Evolutionary conservation across 2,113 vertebrate species (phyloP).

Genomic region (Suncus etruscus): DNA sequence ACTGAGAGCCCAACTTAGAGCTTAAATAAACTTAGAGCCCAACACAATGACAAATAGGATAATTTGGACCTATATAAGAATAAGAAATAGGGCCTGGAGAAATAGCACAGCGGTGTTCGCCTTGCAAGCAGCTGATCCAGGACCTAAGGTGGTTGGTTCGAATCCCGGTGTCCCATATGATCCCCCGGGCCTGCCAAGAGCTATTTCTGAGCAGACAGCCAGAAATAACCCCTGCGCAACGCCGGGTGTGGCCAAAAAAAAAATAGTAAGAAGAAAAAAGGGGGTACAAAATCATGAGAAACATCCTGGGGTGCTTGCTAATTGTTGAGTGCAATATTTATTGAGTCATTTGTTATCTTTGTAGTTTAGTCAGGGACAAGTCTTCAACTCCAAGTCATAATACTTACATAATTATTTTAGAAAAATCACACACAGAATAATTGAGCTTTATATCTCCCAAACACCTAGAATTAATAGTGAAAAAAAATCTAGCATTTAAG

Average conservation of each 20-base stretch:
- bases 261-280: background rate
- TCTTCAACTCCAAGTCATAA: constrained; percentile 8
- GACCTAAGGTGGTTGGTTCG: too few species aligned
- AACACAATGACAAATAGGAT: background rate
- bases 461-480: background rate
- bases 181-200: too few species aligned
- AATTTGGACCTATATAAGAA: background rate
- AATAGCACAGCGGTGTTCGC: too few species aligned
- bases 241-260: too few species aligned
- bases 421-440: background rate
- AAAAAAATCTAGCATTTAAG: background rate
- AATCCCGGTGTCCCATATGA: too few species aligned
- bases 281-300: background rate
- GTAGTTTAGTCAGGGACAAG: background rate
- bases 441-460: background rate
- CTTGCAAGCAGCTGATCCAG: too few species aligned
- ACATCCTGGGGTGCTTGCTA: background rate
- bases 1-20: background rate
- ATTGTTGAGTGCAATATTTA: background rate
- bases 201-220: too few species aligned
- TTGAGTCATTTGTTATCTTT: background rate
- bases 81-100: too few species aligned
- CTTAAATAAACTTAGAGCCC: background rate
- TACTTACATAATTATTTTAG: constrained; percentile 32
- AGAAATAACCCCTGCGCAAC: too few species aligned